Conservation (phyloP, 2,888 invertebrate genomes). For the Cryptus armator region DNA sequence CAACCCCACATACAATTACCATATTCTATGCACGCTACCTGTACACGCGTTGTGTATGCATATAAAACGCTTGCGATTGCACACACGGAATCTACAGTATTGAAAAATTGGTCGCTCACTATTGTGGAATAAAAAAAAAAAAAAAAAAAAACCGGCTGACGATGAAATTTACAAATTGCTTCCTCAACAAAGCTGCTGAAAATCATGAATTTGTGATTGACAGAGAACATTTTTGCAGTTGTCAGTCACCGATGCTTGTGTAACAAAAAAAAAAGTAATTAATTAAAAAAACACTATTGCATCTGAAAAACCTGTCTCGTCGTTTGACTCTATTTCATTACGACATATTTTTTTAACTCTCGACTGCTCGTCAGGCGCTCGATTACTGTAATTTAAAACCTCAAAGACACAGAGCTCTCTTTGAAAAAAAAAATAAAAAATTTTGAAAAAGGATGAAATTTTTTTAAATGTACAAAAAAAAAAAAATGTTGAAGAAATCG, state of each 20-base stretch:
- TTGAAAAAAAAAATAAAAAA: background rate
- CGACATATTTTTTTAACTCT: too few relatives aligned
- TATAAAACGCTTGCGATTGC: constrained; percentile 13
- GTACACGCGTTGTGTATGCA: constrained; percentile 16
- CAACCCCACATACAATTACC: constrained; percentile 50
- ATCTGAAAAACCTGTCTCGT: too few relatives aligned
- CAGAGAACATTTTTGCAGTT: background rate
- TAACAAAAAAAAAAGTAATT: background rate
- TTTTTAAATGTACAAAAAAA: too few relatives aligned
- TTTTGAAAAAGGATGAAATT: background rate
- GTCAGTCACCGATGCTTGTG: background rate
- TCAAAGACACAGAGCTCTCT: background rate
- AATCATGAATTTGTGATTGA: constrained; percentile 18
- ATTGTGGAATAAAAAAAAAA: background rate
- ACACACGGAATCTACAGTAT: constrained; percentile 11
- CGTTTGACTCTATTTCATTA: too few relatives aligned
- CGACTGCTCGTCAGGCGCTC: too few relatives aligned
- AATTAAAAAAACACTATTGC: background rate
- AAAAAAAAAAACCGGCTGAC: constrained; percentile 3
- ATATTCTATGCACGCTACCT: constrained; percentile 17
- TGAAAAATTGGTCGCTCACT: constrained; percentile 24
- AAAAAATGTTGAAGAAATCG: too few relatives aligned
- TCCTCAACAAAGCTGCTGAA: background rate
- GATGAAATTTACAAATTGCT: constrained; percentile 41
- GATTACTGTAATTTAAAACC: too few relatives aligned